Percentiles rank a stretch among this genome's conserved stretches.
Conservation (phyloP, 2,888 invertebrate genomes). For the Tenthredo scrophulariae region DNA sequence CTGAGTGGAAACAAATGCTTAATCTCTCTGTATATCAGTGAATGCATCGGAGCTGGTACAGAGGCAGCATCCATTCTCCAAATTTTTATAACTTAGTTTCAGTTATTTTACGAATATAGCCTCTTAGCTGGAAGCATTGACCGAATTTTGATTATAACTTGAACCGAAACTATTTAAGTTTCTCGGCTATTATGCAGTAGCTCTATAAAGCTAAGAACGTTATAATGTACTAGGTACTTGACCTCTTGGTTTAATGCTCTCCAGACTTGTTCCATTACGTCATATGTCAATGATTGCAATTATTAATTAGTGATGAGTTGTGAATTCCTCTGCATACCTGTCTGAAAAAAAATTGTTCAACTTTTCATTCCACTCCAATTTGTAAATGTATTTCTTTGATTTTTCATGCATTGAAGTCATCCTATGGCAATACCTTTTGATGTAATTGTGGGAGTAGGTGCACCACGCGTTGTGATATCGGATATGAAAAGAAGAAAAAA, state of each 20-base stretch:
- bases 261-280: not conserved
- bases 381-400: not conserved
- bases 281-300: not conserved
- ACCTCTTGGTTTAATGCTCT: not conserved
- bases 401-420: not conserved
- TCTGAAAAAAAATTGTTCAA: not conserved
- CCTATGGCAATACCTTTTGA: not conserved
- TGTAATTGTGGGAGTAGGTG: not conserved
- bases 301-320: not conserved
- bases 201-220: not conserved
- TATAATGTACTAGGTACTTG: not conserved
- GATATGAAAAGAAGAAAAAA: not conserved
- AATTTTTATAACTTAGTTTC: not conserved
- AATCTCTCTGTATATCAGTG: no score
- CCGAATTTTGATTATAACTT: conserved; percentile 8
- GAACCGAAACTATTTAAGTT: not conserved
- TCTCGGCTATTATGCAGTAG: not conserved
- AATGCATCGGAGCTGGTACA: not conserved
- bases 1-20: no score
- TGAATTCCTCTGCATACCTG: not conserved
- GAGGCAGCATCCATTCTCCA: not conserved
- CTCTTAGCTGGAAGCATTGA: not conserved
- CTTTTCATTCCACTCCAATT: not conserved
- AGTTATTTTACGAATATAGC: not conserved
- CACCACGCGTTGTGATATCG: not conserved